phyloP scores from a whole-genome alignment of 2,113 vertebrate genomes.

The Kobus ellipsiprymnus region DNA sequence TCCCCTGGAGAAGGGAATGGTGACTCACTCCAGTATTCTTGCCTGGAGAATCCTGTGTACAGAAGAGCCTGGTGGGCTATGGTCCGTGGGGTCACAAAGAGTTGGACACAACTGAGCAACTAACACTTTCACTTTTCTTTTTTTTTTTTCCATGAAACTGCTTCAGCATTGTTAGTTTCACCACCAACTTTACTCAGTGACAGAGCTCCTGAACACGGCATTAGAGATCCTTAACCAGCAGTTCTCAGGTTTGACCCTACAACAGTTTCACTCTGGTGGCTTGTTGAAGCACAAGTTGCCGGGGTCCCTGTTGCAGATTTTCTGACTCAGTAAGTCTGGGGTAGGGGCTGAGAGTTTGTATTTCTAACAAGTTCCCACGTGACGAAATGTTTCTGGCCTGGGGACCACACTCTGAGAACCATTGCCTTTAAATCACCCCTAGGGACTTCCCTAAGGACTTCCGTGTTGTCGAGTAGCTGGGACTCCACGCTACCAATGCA shows the following conservation, averaged over 20 bases:
- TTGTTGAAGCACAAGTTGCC: neutral
- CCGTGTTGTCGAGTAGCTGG: neutral
- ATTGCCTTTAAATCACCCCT: neutral
- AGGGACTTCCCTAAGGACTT: neutral
- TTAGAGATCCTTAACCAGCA: neutral
- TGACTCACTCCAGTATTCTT: neutral
- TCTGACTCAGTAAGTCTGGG: neutral
- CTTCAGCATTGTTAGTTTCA: neutral
- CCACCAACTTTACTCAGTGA: neutral
- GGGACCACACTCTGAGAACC: neutral
- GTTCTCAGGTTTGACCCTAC: neutral
- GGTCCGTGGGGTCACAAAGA: neutral
- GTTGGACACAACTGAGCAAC: neutral
- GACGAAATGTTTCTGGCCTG: neutral
- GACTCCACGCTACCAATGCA: neutral
- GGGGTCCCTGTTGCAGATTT: neutral
- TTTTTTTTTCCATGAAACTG: neutral
- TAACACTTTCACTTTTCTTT: neutral
- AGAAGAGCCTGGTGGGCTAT: neutral
- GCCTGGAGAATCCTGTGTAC: neutral
- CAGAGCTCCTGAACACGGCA: neutral
- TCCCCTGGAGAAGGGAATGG: neutral
- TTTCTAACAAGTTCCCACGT: neutral
- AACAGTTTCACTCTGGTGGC: rapidly evolving
- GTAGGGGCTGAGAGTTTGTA: neutral